Base-by-base conservation (phyloP, 2,797 vertebrate species). In the Columba guinea region DNA sequence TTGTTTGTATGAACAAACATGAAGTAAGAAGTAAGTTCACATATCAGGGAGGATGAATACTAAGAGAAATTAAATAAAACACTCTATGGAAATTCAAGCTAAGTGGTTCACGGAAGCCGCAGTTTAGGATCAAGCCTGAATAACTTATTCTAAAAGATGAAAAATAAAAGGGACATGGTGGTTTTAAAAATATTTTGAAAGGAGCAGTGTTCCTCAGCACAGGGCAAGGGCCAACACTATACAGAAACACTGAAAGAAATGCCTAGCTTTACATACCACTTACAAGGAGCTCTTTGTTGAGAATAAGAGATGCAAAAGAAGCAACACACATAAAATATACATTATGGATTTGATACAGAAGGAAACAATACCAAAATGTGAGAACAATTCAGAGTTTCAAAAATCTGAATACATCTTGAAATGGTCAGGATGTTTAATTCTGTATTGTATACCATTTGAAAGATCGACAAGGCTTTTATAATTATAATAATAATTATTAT, bases 371-470 rank as follows among this genome's bases (percentile, higher is more conserved):
- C 37, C 32, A 83, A 55, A 30, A 81, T 16, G 20, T 46, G 27
- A 78, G 44, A 80, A 84, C 11, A 91, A 89, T 37, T 53, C 4
- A 63, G 32, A 81, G 28, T 68, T 93, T 62, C 56, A 94, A 87
- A 81, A 79, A 81, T 27, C 35, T 90, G 64, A 92, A n/a, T 16
- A 28, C 9, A 37, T 63, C 53, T 65, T 87, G 64, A 92, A 95
- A 92, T 44, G 28, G 51, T 76, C 67, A 78, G 14, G 22, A 41
- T 48, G 24, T 73, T 41, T 51, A 52, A 60, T 34, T 86, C 44
- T 59, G 26, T n/a, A 46, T 26, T 71, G 49, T 23, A 51, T 7
- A 56, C 2, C 23, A 23, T 18, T 55, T 89, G n/a, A 87, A 90
- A 65, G 53, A 63, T 48, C 87, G 64, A 69, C 22, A 94, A 65